These are phyloP conservation scores for Iguana delicatissima DNA, from an alignment of 2,797 vertebrate species.

Conservation along the genomic window DNA sequence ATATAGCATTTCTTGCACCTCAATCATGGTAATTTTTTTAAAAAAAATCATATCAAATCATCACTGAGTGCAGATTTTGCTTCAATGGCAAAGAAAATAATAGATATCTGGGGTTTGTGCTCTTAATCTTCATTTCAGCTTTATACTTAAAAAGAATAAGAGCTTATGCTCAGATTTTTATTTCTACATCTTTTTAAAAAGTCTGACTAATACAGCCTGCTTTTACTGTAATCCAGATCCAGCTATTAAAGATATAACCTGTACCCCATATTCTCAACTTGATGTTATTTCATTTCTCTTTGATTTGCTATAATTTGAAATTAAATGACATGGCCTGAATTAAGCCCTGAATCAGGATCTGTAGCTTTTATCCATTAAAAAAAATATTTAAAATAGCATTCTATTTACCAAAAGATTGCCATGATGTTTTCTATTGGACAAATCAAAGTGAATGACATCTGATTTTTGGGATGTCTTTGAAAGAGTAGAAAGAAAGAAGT, in stretches of 20 bases:
- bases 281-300: constrained; percentile 52
- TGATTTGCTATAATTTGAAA: constrained; percentile 60
- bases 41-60: not conserved
- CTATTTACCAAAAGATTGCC: constrained; percentile 4
- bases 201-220: constrained; percentile 48
- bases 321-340: constrained; percentile 55
- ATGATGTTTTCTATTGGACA: constrained; percentile 34
- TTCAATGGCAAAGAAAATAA: not conserved
- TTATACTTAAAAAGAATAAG: constrained; percentile 21
- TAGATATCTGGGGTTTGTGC: not conserved
- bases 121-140: constrained; percentile 19
- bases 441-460: constrained; percentile 48
- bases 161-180: not conserved
- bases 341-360: constrained; percentile 38
- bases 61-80: not conserved
- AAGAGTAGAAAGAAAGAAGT: not conserved
- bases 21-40: not conserved
- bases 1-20: not conserved
- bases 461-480: constrained; percentile 31
- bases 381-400: not conserved
- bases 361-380: constrained; percentile 44
- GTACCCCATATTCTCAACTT: constrained; percentile 48
- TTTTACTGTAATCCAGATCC: constrained; percentile 32
- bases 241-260: constrained; percentile 57
- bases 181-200: constrained; percentile 48